Evolutionary conservation across 2,113 vertebrate genomes (phyloP).

Genomic region (Copsychus sechellarum): DNA sequence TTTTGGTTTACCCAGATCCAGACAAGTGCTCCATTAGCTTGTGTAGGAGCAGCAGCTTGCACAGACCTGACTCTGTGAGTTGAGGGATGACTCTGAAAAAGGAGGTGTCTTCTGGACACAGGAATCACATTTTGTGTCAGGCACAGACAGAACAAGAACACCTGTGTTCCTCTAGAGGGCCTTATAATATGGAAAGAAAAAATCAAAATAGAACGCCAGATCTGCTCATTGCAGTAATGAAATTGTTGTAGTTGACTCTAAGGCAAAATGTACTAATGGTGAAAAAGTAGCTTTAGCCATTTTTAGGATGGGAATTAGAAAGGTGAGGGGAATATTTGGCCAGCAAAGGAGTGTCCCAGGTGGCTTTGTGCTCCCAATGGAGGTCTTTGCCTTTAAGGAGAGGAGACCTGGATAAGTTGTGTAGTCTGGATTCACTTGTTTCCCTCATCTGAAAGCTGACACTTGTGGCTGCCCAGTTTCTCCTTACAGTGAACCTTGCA

Average conservation of each 20-base stretch:
- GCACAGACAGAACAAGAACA: neutral
- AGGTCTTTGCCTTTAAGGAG: neutral
- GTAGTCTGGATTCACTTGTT: neutral
- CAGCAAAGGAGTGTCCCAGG: neutral
- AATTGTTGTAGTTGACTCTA: neutral
- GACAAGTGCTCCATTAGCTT: neutral
- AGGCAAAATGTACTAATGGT: neutral
- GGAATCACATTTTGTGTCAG: neutral
- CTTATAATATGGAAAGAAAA: neutral
- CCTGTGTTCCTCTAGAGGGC: neutral
- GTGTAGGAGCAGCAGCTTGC: neutral
- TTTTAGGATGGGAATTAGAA: neutral
- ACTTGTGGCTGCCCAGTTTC: neutral
- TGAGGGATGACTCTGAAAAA: neutral
- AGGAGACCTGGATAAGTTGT: neutral
- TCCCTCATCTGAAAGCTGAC: neutral
- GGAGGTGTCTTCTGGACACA: neutral
- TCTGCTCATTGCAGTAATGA: neutral
- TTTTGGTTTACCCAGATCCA: neutral
- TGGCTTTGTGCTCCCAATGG: neutral
- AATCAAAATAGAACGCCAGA: neutral
- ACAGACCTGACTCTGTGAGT: rapidly evolving
- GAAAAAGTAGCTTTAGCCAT: neutral
- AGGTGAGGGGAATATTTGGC: neutral
- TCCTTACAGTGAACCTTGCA: neutral